A percentile compares a stretch with the other conserved stretches of the same genome.
phyloP scores from a whole-genome alignment of 64 coral and sea anemone genomes.

The Montipora capricornis region DNA sequence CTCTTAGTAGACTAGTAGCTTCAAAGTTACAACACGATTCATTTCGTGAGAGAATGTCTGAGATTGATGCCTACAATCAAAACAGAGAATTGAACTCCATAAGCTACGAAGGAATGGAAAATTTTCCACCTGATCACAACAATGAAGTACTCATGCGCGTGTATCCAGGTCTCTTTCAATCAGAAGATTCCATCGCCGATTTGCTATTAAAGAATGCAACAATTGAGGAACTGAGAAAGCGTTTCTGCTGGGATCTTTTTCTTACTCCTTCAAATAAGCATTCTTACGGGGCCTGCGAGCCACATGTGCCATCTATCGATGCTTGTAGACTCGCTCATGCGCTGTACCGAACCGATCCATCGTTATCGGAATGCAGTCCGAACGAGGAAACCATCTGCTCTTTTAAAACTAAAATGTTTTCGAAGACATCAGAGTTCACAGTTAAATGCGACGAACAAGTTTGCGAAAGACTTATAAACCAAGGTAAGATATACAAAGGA shows the following conservation, averaged over 20 bases:
- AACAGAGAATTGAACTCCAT: not conserved
- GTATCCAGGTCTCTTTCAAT: not conserved
- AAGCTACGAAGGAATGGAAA: not conserved
- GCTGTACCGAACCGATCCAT: conserved; percentile 42
- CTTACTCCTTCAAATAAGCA: not conserved
- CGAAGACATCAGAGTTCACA: not conserved
- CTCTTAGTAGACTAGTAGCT: not conserved
- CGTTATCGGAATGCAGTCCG: conserved; percentile 17
- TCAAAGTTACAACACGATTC: not conserved
- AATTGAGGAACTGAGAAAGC: not conserved
- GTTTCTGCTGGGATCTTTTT: not conserved
- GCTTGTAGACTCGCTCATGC: conserved; percentile 66
- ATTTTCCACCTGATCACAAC: not conserved
- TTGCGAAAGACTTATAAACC: conserved; percentile 22
- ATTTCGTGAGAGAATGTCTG: conserved; percentile 1
- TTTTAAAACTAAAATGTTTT: not conserved
- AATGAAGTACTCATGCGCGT: not conserved
- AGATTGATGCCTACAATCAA: not conserved
- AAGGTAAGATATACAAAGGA: not conserved
- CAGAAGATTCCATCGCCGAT: not conserved
- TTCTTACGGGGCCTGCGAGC: conserved; percentile 66
- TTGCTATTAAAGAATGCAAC: not conserved
- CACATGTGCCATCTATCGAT: conserved; percentile 36
- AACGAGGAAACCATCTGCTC: conserved; percentile 29
- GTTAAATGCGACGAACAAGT: conserved; percentile 48